phyloP scores from a whole-genome alignment of 2,888 invertebrate species.

The Allophyes oxyacanthae region DNA sequence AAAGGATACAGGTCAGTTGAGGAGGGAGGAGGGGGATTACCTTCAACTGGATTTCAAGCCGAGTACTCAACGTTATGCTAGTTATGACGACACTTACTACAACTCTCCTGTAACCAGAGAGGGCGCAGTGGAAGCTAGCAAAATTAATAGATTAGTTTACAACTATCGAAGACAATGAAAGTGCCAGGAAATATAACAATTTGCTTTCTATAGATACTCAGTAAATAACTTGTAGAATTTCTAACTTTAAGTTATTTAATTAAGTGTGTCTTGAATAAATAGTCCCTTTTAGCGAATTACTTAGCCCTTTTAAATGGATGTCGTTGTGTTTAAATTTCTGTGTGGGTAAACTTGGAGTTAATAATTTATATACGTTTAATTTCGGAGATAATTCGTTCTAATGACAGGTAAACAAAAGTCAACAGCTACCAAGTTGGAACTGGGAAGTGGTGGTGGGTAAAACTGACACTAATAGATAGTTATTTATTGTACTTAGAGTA shows the following conservation, averaged over 20 bases:
- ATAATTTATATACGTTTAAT: not conserved
- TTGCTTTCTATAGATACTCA: constrained; percentile 74
- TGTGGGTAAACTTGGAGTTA: not conserved
- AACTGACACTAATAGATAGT: constrained; percentile 14
- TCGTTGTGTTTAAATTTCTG: not conserved
- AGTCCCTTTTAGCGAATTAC: too few species aligned
- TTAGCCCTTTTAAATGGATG: too few species aligned
- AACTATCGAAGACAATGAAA: constrained; percentile 81
- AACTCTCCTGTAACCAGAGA: constrained; percentile 68
- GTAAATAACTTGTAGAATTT: constrained; percentile 32
- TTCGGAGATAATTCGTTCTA: too few species aligned
- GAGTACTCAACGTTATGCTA: constrained; percentile 82
- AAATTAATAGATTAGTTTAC: constrained; percentile 86
- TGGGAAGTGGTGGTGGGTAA: constrained; percentile 65
- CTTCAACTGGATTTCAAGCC: constrained; percentile 83
- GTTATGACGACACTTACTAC: constrained; percentile 84
- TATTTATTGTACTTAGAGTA: constrained; percentile 14
- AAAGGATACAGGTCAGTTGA: constrained; percentile 76
- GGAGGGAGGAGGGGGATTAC: constrained; percentile 80
- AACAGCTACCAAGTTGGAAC: constrained; percentile 48
- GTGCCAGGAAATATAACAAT: constrained; percentile 16
- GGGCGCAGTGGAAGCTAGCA: constrained; percentile 80
- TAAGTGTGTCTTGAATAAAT: constrained; percentile 1
- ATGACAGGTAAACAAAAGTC: not conserved
- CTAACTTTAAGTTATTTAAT: constrained; percentile 20